Base-by-base conservation (phyloP, 35 echinoderm and acorn worm genomes). In the Holothuria glaberrima region DNA sequence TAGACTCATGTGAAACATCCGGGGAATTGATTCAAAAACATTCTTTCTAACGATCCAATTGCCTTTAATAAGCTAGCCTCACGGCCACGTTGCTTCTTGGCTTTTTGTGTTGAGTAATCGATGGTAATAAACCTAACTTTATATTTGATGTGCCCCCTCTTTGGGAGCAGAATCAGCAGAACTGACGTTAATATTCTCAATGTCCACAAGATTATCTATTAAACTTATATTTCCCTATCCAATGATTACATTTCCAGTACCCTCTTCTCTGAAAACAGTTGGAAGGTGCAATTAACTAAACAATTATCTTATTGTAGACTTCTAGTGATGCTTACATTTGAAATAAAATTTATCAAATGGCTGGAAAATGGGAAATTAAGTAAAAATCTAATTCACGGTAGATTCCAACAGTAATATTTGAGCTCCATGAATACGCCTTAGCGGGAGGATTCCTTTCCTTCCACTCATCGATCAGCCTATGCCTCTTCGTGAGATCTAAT, bases 331-430 rank as follows among this genome's bases (percentile, higher is more conserved):
- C 28, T 3, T 9, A 3, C 63, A 66, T 66, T 66, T 16, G 63
- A 66, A 66, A 66, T 66, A 66, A 9, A 66, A 16, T 66, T 66
- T 0, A 66, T 21, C 63, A 66, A 66, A 66, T 66, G 63, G 21
- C 63, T 66, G 63, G 12, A 66, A n/a, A n/a, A n/a, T n/a, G n/a
- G n/a, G n/a, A n/a, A 66, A 66, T 66, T 66, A 66, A 66, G 20
- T 16, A 66, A 66, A 12, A 66, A 66, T 66, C 63, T 66, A 66
- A 1, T 66, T 19, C 7, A 29, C 63, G 21, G 20, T 66, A 19
- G 63, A 66, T 66, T 66, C 63, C 63, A 6, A 66, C 63, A 66
- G 63, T 66, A 66, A 66, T 66, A 66, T 29, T 66, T 66, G 63
- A 14, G 28, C 63, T 66, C 63, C 63, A 66, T 19, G 63, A 16